Base-by-base conservation (phyloP, 2,797 vertebrate species). In the Gadopsis bispinosus region DNA sequence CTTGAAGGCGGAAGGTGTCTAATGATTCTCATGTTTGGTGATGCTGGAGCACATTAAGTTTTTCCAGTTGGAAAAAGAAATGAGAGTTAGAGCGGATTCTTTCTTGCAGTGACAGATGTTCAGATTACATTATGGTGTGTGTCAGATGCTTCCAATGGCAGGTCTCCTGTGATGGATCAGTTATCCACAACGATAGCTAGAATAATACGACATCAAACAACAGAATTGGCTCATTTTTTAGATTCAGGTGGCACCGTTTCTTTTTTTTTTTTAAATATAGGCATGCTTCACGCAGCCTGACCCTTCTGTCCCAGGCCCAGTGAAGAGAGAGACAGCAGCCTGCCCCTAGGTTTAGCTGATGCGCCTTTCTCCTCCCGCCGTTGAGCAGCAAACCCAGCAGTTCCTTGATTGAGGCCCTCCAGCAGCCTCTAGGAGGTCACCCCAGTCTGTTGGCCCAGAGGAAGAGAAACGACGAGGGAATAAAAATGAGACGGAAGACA, bases 371-470 rank as follows among this genome's bases (percentile, higher is more conserved):
- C 71, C 75, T 77, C 47, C 59, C 2, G 0, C 33, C n/a, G 37
- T 58, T 14, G 8, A 78, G 71, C 68, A 75, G 62, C 61, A 74
- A 77, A 77, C 78, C 73, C 83, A 83, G 83, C 79, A 55, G 73
- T 47, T 67, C 65, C 77, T 73, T 55, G 61, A 79, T 47, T 76
- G 73, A 86, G 48, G 67, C 86, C 89, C 85, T 83, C 20, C 63
- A 85, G 87, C 83, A 70, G 76, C 80, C 70, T 84, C 16, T 2
- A 69, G 48, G 80, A 79, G 39, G 58, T 79, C 76, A 64, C 54
- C 58, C 10, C 33, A 20, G 70, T 55, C 39, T 62, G 61, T 47
- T 65, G 71, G 81, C 73, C 63, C 58, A 43, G 61, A 70, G 71
- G 77, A 51, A 64, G 45, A 69, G 43, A 72, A 74, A 62, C 26